phyloP scores from a whole-genome alignment of 2,888 invertebrate genomes.

The Diplolepis rosae region DNA sequence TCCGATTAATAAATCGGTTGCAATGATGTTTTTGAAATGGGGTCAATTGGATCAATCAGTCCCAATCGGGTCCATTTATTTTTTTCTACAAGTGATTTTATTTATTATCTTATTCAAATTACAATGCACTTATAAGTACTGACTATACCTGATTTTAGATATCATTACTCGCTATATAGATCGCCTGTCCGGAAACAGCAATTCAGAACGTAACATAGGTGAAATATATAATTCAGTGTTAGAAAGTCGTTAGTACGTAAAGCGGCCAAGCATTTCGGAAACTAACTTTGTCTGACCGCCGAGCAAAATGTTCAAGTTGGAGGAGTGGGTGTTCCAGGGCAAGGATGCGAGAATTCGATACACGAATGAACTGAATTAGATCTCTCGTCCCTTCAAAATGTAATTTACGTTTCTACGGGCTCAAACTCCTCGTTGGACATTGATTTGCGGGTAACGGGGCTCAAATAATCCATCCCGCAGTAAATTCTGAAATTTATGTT shows the following conservation, averaged over 20 bases:
- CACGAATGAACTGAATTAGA: conserved; percentile 54
- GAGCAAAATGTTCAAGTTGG: conserved; percentile 42
- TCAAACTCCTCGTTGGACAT: conserved; percentile 44
- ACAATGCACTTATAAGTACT: too few species aligned
- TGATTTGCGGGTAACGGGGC: conserved; percentile 50
- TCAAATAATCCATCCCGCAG: conserved; percentile 18
- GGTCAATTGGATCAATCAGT: too few species aligned
- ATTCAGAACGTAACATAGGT: background rate
- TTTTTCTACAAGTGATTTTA: too few species aligned
- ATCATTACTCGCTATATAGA: background rate
- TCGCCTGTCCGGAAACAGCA: background rate
- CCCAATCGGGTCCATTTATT: too few species aligned
- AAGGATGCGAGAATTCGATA: conserved; percentile 40
- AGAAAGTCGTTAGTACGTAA: conserved; percentile 61
- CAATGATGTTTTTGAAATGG: too few species aligned
- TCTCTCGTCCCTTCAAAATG: conserved; percentile 58
- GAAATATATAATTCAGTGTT: conserved; percentile 33
- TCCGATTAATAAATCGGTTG: too few species aligned
- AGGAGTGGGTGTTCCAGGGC: too few species aligned
- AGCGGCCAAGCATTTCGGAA: conserved; percentile 60
- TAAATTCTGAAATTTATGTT: conserved; percentile 3
- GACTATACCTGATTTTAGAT: background rate
- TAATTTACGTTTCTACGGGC: conserved; percentile 56
- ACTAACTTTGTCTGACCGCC: conserved; percentile 61
- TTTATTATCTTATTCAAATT: too few species aligned